A percentile compares a stretch with the other conserved stretches of the same genome.
phyloP scores from a whole-genome alignment of 92 coral and sea anemone genomes.

The Pocillopora meandrina region DNA sequence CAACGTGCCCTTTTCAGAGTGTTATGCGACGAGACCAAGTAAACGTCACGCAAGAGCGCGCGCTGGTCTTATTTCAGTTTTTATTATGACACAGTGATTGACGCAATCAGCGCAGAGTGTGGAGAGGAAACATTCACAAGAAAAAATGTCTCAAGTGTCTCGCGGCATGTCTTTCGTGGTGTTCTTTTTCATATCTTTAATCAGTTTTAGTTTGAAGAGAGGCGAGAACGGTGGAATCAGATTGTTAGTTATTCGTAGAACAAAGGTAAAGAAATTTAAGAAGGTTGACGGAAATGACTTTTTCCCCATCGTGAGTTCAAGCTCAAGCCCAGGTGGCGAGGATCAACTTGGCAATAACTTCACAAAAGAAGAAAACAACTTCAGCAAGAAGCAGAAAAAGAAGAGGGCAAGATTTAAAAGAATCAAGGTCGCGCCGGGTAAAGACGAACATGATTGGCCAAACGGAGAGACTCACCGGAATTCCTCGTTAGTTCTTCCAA shows the following conservation, averaged over 20 bases:
- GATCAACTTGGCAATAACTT: too few relatives aligned
- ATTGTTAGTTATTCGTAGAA: conserved; percentile 2
- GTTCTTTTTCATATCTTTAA: conserved; percentile 11
- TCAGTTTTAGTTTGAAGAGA: background rate
- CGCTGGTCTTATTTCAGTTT: background rate
- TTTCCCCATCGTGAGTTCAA: background rate
- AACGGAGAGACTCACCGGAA: too few relatives aligned
- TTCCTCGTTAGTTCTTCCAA: too few relatives aligned
- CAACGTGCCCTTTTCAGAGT: too few relatives aligned
- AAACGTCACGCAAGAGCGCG: background rate
- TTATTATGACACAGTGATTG: background rate
- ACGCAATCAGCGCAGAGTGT: background rate
- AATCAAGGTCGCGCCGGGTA: too few relatives aligned
- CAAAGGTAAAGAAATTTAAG: background rate
- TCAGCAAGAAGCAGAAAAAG: too few relatives aligned
- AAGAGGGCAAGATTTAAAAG: too few relatives aligned
- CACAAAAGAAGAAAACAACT: too few relatives aligned
- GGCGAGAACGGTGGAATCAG: background rate
- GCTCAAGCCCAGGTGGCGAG: too few relatives aligned
- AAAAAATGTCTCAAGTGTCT: background rate
- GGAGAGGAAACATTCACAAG: background rate
- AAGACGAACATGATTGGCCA: too few relatives aligned
- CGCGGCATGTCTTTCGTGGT: conserved; percentile 4
- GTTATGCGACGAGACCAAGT: too few relatives aligned
- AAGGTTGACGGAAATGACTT: background rate